These are phyloP conservation scores for Craterocephalus amniculus DNA, from an alignment of 2,797 vertebrate genomes.

Conservation along the genomic window DNA sequence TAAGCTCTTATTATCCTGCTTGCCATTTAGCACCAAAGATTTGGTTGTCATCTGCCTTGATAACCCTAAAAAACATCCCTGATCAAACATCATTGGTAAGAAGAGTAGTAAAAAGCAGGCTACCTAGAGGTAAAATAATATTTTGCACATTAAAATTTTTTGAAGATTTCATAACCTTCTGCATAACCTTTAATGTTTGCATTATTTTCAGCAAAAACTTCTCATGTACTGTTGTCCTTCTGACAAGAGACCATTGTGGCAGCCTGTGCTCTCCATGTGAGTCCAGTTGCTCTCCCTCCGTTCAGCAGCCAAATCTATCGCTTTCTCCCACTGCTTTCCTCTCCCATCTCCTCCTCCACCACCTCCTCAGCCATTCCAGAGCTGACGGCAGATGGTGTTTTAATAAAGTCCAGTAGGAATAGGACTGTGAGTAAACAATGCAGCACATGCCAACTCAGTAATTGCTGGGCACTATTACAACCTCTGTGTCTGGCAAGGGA, in stretches of 20 bases:
- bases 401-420: slow-evolving; percentile 99
- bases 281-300: slow-evolving; percentile 68
- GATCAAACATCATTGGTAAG: not conserved
- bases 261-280: slow-evolving; percentile 69
- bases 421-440: slow-evolving; percentile 99
- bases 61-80: not conserved
- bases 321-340: slow-evolving; percentile 67
- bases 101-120: not conserved
- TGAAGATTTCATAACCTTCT: slow-evolving; percentile 3
- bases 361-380: slow-evolving; percentile 86
- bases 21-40: slow-evolving; percentile 72
- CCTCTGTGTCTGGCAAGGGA: slow-evolving; percentile 93
- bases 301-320: slow-evolving; percentile 69
- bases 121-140: not conserved
- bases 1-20: slow-evolving; percentile 34
- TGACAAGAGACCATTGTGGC: slow-evolving; percentile 68
- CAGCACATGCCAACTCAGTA: slow-evolving; percentile 97
- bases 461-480: slow-evolving; percentile 99
- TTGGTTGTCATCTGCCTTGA: slow-evolving; percentile 5
- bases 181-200: slow-evolving; percentile 18
- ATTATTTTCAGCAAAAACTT: slow-evolving; percentile 23
- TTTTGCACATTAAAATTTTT: slow-evolving; percentile 9
- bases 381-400: slow-evolving; percentile 99
- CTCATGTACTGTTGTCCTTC: slow-evolving; percentile 62
- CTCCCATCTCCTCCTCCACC: slow-evolving; percentile 73